Percentiles rank a stretch among this genome's conserved stretches.
Conservation (phyloP, 2,113 vertebrate species). For the Nasalis larvatus region DNA sequence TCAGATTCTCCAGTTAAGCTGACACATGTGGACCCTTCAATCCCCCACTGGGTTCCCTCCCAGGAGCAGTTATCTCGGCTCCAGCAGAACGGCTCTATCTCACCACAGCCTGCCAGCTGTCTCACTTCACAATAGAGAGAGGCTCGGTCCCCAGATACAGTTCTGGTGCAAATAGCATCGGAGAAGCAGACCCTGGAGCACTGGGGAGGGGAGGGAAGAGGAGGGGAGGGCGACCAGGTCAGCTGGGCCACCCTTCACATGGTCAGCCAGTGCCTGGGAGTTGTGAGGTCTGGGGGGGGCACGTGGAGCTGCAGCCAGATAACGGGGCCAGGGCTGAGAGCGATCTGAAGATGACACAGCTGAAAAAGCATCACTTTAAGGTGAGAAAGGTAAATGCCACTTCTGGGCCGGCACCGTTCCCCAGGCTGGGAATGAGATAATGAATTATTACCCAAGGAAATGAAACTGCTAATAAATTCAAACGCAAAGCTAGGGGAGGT, state of each 20-base stretch:
- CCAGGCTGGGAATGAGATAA: neutral
- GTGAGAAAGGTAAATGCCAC: conserved; percentile 49
- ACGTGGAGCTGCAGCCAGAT: accelerated
- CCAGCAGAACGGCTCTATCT: conserved; percentile 17
- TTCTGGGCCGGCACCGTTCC: neutral
- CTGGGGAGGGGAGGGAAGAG: accelerated
- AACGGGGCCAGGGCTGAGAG: neutral
- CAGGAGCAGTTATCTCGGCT: conserved; percentile 7
- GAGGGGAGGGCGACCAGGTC: neutral
- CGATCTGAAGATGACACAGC: conserved; percentile 47
- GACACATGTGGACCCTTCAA: neutral
- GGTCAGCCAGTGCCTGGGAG: neutral
- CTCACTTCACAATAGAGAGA: neutral
- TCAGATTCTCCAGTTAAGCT: conserved; percentile 40
- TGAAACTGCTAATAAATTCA: conserved; percentile 80
- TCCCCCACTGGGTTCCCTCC: neutral
- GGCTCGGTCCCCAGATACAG: neutral
- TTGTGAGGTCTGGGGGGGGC: accelerated
- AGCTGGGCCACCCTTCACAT: neutral
- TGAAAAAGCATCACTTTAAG: conserved; percentile 49
- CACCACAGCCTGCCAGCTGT: neutral
- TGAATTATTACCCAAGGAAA: conserved; percentile 81
- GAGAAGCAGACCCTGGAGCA: neutral
- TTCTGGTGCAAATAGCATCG: neutral
- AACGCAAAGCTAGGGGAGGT: conserved; percentile 74